Evolutionary conservation across 2,888 invertebrate species (phyloP).

Genomic region (Didymodactylos carnosus): DNA sequence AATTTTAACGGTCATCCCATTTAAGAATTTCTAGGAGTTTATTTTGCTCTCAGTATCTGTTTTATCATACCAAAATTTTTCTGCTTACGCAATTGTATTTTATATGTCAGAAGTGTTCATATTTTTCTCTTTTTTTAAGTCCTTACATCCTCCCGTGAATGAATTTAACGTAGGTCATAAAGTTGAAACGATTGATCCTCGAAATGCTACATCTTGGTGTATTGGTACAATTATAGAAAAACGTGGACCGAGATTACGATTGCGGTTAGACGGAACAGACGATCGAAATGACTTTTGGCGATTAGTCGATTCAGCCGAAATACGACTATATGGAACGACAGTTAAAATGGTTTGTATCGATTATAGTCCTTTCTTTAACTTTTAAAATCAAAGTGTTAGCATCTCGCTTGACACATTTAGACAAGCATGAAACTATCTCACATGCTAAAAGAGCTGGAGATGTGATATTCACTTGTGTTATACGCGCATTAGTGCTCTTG

Average conservation of each 20-base stretch:
- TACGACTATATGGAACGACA: slow-evolving; percentile 79
- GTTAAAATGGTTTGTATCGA: slow-evolving; percentile 57
- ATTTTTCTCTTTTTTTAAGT: slow-evolving; percentile 34
- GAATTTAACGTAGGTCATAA: slow-evolving; percentile 85
- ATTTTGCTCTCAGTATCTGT: background rate
- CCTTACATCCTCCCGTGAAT: slow-evolving; percentile 54
- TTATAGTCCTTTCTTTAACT: too few relatives aligned
- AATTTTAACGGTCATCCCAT: too few relatives aligned
- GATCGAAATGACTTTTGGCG: slow-evolving; percentile 96
- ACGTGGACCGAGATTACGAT: slow-evolving; percentile 63
- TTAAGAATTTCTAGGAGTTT: too few relatives aligned
- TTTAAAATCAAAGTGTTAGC: too few relatives aligned
- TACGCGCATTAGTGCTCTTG: too few relatives aligned
- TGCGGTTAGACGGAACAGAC: slow-evolving; percentile 83
- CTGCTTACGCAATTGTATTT: too few relatives aligned
- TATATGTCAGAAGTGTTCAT: too few relatives aligned
- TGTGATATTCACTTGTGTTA: too few relatives aligned
- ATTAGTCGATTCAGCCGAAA: slow-evolving; percentile 76
- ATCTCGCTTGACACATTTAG: too few relatives aligned
- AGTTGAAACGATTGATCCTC: slow-evolving; percentile 76
- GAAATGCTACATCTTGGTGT: slow-evolving; percentile 81
- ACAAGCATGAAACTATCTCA: too few relatives aligned
- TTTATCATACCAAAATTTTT: slow-evolving; percentile 17
- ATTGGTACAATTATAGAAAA: slow-evolving; percentile 83
- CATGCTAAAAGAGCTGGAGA: too few relatives aligned